Evolutionary conservation across 2,888 invertebrate genomes (phyloP).

Genomic region (Cheilosia vernalis): DNA sequence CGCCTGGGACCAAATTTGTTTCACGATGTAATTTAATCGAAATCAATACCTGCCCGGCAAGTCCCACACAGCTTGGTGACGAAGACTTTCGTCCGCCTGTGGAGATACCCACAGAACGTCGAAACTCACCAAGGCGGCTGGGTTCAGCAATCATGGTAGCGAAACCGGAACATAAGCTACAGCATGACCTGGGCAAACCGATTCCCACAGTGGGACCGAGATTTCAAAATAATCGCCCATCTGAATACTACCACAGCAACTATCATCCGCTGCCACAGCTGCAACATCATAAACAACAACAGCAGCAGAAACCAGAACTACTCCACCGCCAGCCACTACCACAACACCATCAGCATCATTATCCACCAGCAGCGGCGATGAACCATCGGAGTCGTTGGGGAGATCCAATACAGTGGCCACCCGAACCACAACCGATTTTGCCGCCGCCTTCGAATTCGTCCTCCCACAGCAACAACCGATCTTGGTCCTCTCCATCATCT

Average conservation of each 20-base stretch:
- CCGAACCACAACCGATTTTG: neutral
- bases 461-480: slow-evolving; percentile 15
- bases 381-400: slow-evolving; percentile 27
- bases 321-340: neutral
- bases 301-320: neutral
- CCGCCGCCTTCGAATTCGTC: slow-evolving; percentile 17
- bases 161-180: slow-evolving; percentile 13
- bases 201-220: neutral
- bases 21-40: slow-evolving; percentile 43
- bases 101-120: slow-evolving; percentile 78
- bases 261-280: neutral
- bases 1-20: slow-evolving; percentile 45
- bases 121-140: slow-evolving; percentile 69
- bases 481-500: slow-evolving; percentile 30
- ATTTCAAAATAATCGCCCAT: slow-evolving; percentile 22
- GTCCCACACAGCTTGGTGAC: slow-evolving; percentile 76
- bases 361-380: neutral
- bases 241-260: slow-evolving; percentile 15
- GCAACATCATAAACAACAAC: neutral
- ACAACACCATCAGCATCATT: neutral
- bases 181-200: neutral
- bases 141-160: neutral
- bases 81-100: slow-evolving; percentile 68
- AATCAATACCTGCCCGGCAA: slow-evolving; percentile 76
- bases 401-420: slow-evolving; percentile 19